Evolutionary conservation across 2,888 invertebrate genomes (phyloP), one percentile per base, ranked within the genome.

Genomic region (Allygus modestus): DNA sequence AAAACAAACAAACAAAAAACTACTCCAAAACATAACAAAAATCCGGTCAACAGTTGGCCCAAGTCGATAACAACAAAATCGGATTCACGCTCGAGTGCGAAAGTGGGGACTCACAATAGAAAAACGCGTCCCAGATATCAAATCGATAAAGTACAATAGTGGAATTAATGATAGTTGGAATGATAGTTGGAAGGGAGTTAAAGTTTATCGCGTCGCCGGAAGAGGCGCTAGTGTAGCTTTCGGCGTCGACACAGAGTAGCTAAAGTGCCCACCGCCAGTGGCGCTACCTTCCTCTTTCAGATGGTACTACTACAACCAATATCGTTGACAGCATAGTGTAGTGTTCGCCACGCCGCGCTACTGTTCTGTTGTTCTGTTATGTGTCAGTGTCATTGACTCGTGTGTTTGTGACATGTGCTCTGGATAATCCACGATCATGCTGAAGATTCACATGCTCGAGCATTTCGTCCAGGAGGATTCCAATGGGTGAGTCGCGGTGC

Each of bases 401-500:
- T 5, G 31, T 77, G 73, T 17, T 28, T 71, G 58, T 73, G 73
- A 51, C 58, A 81, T 81, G 81, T 81, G 81, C 37, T 65, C 31
- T 61, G 65, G 69, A 79, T 31, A 69, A 17, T 15, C n/a, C 46
- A 84, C 37, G 28, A 61, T n/a, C 69, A 84, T 84, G 84, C 73
- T 84, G 58, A 84, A 84, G 81, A 84, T 84, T 54, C 84, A 84
- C 46, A 84, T 84, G 84, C 28, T 84, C 58, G 84, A 84, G 51
- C 84, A 84, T 41, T 84, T 84, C 26, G 84, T 84, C 15, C 84
- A 84, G 82, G 84, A 84, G 33, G 84, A 84, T 17, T 41, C 83
- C 12, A 58, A 37, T 51, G 83, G 83, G 83, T 83, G 43, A 83
- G 83, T 83, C 28, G 33, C 61, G 26, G 17, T 54, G 17, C n/a